Conservation (phyloP, 2,797 vertebrate species). For the Syncerus caffer region DNA sequence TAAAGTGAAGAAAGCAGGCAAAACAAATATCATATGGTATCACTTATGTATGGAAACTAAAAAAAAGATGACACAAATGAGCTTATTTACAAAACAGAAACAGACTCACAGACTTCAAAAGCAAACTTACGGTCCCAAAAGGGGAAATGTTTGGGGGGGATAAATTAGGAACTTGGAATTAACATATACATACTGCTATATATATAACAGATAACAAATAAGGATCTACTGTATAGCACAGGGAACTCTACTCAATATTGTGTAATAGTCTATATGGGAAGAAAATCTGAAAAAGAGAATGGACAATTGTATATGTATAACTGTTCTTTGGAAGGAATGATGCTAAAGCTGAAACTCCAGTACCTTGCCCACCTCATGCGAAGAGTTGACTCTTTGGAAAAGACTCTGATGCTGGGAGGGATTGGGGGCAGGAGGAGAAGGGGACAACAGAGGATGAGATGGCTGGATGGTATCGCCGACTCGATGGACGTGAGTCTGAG, state of each 20-base stretch:
- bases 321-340: too few relatives aligned
- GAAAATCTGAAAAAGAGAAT: not conserved
- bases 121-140: not conserved
- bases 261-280: not conserved
- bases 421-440: too few relatives aligned
- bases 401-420: too few relatives aligned
- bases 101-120: not conserved
- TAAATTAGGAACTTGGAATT: not conserved
- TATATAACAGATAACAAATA: not conserved
- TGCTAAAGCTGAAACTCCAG: too few relatives aligned
- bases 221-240: not conserved
- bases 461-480: too few relatives aligned
- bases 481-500: too few relatives aligned
- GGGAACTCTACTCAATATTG: not conserved
- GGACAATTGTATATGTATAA: too few relatives aligned
- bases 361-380: too few relatives aligned
- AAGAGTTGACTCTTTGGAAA: too few relatives aligned
- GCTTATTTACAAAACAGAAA: not conserved
- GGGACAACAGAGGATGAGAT: too few relatives aligned
- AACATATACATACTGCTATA: not conserved
- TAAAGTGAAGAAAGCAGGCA: not conserved
- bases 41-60: not conserved
- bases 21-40: not conserved
- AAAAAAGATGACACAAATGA: not conserved
- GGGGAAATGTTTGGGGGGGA: not conserved